A percentile compares a stretch with the other conserved stretches of the same genome.
Evolutionary conservation across 2,888 invertebrate species (phyloP).

Genomic region (Caenorhabditis zanzibari): DNA sequence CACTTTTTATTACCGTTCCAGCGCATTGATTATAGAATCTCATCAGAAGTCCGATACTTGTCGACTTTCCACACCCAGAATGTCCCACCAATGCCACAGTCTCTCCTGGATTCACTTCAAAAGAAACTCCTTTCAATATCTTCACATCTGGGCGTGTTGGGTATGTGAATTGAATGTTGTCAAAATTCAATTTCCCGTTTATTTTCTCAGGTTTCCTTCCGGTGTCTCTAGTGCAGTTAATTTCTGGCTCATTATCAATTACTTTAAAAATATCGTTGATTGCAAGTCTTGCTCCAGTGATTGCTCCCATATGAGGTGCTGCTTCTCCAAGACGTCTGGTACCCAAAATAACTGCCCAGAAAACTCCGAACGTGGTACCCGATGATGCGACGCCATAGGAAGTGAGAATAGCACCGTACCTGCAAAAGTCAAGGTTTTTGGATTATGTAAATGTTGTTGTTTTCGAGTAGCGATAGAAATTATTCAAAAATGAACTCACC

Average conservation of each 20-base stretch:
- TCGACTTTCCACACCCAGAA: slow-evolving; percentile 80
- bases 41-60: slow-evolving; percentile 74
- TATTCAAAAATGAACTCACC: slow-evolving; percentile 69
- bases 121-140: slow-evolving; percentile 76
- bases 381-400: slow-evolving; percentile 69
- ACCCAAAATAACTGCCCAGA: slow-evolving; percentile 82
- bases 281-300: slow-evolving; percentile 90
- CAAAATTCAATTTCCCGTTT: slow-evolving; percentile 84
- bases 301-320: slow-evolving; percentile 90
- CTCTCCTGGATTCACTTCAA: slow-evolving; percentile 74
- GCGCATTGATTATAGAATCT: slow-evolving; percentile 76
- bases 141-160: slow-evolving; percentile 84
- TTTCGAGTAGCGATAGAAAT: neutral
- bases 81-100: slow-evolving; percentile 79
- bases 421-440: slow-evolving; percentile 32
- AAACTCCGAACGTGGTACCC: slow-evolving; percentile 79
- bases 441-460: slow-evolving; percentile 30
- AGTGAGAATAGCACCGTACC: slow-evolving; percentile 76
- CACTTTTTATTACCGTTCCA: slow-evolving; percentile 60
- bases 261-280: slow-evolving; percentile 86
- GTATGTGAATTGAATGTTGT: slow-evolving; percentile 84
- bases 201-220: slow-evolving; percentile 84
- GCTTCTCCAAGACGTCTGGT: slow-evolving; percentile 88
- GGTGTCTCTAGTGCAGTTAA: slow-evolving; percentile 84
- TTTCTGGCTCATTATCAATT: slow-evolving; percentile 85